These are phyloP conservation scores for Trichogramma dendrolimi DNA, from an alignment of 2,888 invertebrate genomes.

Conservation along the genomic window DNA sequence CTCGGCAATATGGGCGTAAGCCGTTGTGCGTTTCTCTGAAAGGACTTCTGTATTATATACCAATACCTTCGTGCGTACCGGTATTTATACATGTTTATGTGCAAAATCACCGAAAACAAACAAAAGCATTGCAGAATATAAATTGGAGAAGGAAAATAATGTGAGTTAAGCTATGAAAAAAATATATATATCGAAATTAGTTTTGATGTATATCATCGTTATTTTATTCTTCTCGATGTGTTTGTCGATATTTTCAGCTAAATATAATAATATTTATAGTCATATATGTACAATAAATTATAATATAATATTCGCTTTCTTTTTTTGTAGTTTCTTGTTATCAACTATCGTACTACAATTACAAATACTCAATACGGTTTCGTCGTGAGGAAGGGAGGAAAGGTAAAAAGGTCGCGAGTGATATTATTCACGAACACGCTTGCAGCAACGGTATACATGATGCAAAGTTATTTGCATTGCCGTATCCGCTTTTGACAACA, in stretches of 20 bases:
- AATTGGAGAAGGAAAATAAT: neutral
- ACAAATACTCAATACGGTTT: conserved; percentile 41
- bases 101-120: too few relatives aligned
- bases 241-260: conserved; percentile 22
- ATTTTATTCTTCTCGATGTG: conserved; percentile 26
- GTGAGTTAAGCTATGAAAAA: neutral
- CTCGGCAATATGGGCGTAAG: too few relatives aligned
- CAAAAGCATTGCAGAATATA: neutral
- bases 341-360: conserved; percentile 38
- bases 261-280: neutral
- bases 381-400: too few relatives aligned
- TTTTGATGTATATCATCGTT: conserved; percentile 25
- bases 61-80: too few relatives aligned
- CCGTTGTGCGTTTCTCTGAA: too few relatives aligned
- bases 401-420: too few relatives aligned
- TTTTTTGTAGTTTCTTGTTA: conserved; percentile 24
- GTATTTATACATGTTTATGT: too few relatives aligned
- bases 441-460: too few relatives aligned
- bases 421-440: too few relatives aligned
- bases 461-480: too few relatives aligned
- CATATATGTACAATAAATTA: conserved; percentile 50
- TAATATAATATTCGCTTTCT: conserved; percentile 31
- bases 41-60: too few relatives aligned
- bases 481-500: too few relatives aligned
- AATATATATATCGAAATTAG: neutral